Percentiles rank a stretch among this genome's conserved stretches.
These are phyloP conservation scores for Drosophila prostipennis DNA, from an alignment of 2,888 invertebrate genomes.

Conservation along the genomic window DNA sequence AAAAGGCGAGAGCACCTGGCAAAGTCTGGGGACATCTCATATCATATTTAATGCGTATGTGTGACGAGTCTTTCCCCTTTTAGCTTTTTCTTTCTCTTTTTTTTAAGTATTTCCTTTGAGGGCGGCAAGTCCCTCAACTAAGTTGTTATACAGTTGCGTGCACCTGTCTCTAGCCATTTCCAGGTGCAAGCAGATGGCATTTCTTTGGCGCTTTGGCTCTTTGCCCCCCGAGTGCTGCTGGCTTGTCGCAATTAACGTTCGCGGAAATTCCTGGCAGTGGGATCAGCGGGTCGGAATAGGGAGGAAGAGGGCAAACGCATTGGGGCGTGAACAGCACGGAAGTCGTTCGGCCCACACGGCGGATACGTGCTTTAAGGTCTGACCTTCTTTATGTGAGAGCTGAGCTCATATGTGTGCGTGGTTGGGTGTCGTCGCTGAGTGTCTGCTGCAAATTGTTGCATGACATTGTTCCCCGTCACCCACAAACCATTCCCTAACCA, in stretches of 20 bases:
- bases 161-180: slow-evolving; percentile 35
- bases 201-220: slow-evolving; percentile 51
- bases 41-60: slow-evolving; percentile 28
- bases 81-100: not conserved
- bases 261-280: slow-evolving; percentile 74
- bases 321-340: slow-evolving; percentile 76
- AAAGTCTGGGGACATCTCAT: slow-evolving; percentile 12
- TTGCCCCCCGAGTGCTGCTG: slow-evolving; percentile 44
- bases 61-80: slow-evolving; percentile 14
- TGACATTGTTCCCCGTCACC: slow-evolving; percentile 28
- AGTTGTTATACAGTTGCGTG: slow-evolving; percentile 42
- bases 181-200: slow-evolving; percentile 55
- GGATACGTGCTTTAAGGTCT: slow-evolving; percentile 68
- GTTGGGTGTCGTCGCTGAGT: slow-evolving; percentile 13
- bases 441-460: slow-evolving; percentile 51
- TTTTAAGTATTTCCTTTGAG: slow-evolving; percentile 44
- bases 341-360: slow-evolving; percentile 71
- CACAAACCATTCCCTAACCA: slow-evolving; percentile 2
- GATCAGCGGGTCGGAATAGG: slow-evolving; percentile 22
- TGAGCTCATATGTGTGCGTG: not conserved
- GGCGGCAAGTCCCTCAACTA: slow-evolving; percentile 45
- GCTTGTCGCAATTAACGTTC: slow-evolving; percentile 79
- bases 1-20: not conserved
- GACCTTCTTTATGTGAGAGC: slow-evolving; percentile 51
- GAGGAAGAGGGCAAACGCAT: slow-evolving; percentile 47